Evolutionary conservation across 2,113 vertebrate genomes (phyloP), one percentile per base, ranked within the genome.

Genomic region (Chlamydotis undulata): DNA sequence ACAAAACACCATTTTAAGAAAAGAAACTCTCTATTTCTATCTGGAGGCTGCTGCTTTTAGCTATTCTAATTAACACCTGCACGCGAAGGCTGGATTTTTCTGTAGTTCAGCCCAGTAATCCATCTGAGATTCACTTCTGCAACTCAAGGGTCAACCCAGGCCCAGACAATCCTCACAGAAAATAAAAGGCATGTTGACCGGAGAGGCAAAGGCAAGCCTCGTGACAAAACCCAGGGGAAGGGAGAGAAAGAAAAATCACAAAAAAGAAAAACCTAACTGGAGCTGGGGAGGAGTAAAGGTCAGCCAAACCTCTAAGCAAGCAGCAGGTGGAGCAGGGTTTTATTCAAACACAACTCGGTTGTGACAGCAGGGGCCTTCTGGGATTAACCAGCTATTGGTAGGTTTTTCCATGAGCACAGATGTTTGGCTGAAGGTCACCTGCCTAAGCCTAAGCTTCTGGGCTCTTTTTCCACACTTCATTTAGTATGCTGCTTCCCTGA

Each of bases 371-470:
- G 52, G 39, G 71, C 89, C 91, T 92, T 61, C 56, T 74, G 89
- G 95, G 94, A 96, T 95, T 93, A 96, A 86, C 24, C 88, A 88
- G 90, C 63, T 82, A 85, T 67, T 47, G 78, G 82, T 24, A 77
- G 91, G 55, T 86, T 95, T 92, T 96, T 91, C 89, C 93, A 70
- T 2, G 2, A 96, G 82, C 92, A 83, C 94, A 96, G 90, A 96
- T 94, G 93, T 92, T 90, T 90, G 92, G 82, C 79, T 96, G 85
- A 96, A 95, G 92, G 93, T 96, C 94, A 94, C 88, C 85, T 86
- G 80, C 56, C 82, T 90, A 70, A 95, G 87, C 82, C 67, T 73
- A 81, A 55, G 93, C 78, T 90, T 89, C 25, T 18, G 28, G 85
- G 92, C 15, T 83, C 50, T 50, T 84, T 91, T 50, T 68, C 45